phyloP scores from a whole-genome alignment of 1,140 invertebrate species.

The Rhagoletis pomonella region DNA sequence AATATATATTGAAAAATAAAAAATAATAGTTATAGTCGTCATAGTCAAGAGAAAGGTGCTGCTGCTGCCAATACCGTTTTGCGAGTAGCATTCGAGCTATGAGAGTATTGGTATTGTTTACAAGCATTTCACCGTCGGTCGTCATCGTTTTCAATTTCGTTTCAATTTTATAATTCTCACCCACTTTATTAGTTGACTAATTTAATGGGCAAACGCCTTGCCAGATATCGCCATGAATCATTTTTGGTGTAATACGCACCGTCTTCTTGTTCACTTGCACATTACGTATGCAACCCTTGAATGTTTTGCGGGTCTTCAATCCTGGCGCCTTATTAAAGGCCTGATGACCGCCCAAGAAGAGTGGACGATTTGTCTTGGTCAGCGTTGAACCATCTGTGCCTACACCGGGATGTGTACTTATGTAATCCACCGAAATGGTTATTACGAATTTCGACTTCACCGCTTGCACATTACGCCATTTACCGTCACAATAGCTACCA shows the following conservation, averaged over 20 bases:
- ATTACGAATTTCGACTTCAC: slow-evolving; percentile 72
- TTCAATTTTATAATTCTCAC: background rate
- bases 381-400: slow-evolving; percentile 80
- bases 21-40: background rate
- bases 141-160: slow-evolving; percentile 24
- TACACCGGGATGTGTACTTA: slow-evolving; percentile 73
- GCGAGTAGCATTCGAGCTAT: no score
- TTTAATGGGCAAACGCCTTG: slow-evolving; percentile 84
- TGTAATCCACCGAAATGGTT: slow-evolving; percentile 66
- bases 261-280: slow-evolving; percentile 80
- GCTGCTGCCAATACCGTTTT: background rate
- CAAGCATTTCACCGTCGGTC: background rate
- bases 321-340: slow-evolving; percentile 76
- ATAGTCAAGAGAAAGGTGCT: background rate
- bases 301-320: slow-evolving; percentile 80
- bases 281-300: slow-evolving; percentile 88
- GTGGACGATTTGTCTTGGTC: slow-evolving; percentile 87
- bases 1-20: background rate
- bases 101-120: no score
- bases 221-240: slow-evolving; percentile 81
- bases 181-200: slow-evolving; percentile 67
- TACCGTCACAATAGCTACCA: slow-evolving; percentile 90
- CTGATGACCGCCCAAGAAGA: slow-evolving; percentile 93
- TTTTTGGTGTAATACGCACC: slow-evolving; percentile 78
- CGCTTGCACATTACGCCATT: slow-evolving; percentile 85